Base-by-base conservation (phyloP, 2,113 vertebrate species). In the Halcyon senegalensis region DNA sequence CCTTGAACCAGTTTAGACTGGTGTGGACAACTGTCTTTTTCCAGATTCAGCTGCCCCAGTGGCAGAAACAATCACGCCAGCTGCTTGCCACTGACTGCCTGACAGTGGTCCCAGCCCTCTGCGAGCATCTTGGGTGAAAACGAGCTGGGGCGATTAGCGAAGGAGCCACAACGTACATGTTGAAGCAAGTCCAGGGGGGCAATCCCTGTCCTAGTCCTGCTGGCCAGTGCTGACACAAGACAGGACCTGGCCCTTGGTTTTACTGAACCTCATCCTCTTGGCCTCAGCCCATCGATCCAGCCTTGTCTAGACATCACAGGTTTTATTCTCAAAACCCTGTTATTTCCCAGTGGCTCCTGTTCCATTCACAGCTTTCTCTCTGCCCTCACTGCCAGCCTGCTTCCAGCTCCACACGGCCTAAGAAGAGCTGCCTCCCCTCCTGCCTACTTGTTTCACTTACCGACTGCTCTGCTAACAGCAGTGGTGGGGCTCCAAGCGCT, bases 1-100 rank as follows among this genome's bases (percentile, higher is more conserved):
- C 93, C 94, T 94, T 94, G 87, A 97, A 95, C 87, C 94, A 96
- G 92, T 93, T 94, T 27, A 73, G 76, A 89, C 92, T 95, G 91
- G 83, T 59, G 89, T 82, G 84, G 91, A 89, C 73, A 94, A 95
- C 92, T 53, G 39, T 18, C 77, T 92, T 84, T 91, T 92, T 91
- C 95, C 8, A 16, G 87, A 82, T 84, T 78, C 69, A 44, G 84
- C 91, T 87, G 91, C 89, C 81, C 84, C 81, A 66, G 81, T 76
- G 84, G 87, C 91, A 82, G 69, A 63, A 93, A 94, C 82, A 35
- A 72, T 28, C 51, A 27, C 67, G 59, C 37, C 96, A 96, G 93
- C 89, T 95, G 93, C 94, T 87, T 64, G 91, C 81, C 8, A 11
- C 75, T 79, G 89, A 5, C 92, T 95, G 81, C 91, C 81, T 72